Evolutionary conservation across 2,797 vertebrate genomes (phyloP).

Genomic region (Dallia pectoralis): DNA sequence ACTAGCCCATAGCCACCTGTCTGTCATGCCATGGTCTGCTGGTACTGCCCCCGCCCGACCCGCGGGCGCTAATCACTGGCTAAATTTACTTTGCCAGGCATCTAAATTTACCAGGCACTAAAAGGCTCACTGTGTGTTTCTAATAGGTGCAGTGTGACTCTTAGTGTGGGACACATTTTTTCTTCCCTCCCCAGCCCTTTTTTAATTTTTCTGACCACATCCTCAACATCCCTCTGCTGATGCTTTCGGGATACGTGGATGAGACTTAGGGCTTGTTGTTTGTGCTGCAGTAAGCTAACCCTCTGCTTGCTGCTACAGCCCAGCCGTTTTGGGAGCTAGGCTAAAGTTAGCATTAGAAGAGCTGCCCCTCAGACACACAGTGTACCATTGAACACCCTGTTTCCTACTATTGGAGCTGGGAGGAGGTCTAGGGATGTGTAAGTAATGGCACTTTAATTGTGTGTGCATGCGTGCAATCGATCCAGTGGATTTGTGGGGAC

Average conservation of each 20-base stretch:
- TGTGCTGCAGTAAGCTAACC: slow-evolving; percentile 34
- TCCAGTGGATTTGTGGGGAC: too few species aligned
- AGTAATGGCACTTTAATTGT: slow-evolving; percentile 66
- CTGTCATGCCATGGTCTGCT: slow-evolving; percentile 35
- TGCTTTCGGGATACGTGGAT: slow-evolving; percentile 45
- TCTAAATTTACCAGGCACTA: slow-evolving; percentile 60
- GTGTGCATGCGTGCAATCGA: slow-evolving; percentile 34
- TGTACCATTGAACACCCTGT: slow-evolving; percentile 37
- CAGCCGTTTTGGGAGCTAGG: slow-evolving; percentile 28
- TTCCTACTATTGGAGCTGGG: slow-evolving; percentile 40
- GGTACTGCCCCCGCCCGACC: slow-evolving; percentile 45
- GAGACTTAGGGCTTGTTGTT: slow-evolving; percentile 47
- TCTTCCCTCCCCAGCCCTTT: slow-evolving; percentile 15
- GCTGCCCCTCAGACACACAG: slow-evolving; percentile 40
- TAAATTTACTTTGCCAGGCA: slow-evolving; percentile 57
- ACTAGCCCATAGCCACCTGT: slow-evolving; percentile 26
- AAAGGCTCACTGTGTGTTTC: slow-evolving; percentile 63
- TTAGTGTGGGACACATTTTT: slow-evolving; percentile 24
- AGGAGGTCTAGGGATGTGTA: slow-evolving; percentile 24
- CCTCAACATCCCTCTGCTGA: slow-evolving; percentile 46
- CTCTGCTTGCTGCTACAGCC: slow-evolving; percentile 3
- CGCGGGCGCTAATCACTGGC: slow-evolving; percentile 59
- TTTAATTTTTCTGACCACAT: slow-evolving; percentile 48
- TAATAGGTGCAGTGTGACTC: slow-evolving; percentile 42
- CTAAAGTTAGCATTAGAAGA: slow-evolving; percentile 51